Conservation (phyloP, 2,113 vertebrate species). For the Laterallus jamaicensis region DNA sequence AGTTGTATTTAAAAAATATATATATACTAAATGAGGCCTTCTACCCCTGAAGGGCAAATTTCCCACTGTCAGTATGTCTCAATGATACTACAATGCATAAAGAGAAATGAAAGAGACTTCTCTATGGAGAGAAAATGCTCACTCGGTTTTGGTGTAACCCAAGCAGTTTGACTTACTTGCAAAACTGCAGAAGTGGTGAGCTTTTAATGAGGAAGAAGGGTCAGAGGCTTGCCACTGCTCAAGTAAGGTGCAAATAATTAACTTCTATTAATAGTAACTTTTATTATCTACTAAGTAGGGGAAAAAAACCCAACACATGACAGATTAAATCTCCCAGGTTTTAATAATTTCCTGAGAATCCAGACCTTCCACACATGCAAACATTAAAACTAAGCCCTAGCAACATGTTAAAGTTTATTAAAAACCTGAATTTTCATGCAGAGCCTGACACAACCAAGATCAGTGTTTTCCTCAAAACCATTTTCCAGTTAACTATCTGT, state of each 20-base stretch:
- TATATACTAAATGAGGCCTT: not conserved
- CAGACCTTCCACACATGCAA: not conserved
- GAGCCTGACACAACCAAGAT: not conserved
- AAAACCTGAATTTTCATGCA: not conserved
- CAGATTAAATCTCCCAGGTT: not conserved
- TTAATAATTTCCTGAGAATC: not conserved
- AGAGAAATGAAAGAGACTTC: not conserved
- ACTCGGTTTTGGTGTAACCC: not conserved
- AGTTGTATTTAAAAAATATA: not conserved
- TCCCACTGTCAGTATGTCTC: not conserved
- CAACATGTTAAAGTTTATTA: not conserved
- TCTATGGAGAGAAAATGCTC: not conserved
- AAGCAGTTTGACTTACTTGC: not conserved
- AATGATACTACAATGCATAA: not conserved
- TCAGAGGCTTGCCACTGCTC: not conserved
- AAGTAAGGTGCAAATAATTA: not conserved
- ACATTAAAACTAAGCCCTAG: not conserved
- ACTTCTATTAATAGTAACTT: not conserved
- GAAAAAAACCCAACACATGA: not conserved
- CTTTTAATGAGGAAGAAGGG: not conserved
- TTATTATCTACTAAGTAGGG: not conserved
- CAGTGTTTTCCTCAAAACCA: not conserved
- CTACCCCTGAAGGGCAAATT: not conserved
- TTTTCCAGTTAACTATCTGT: not conserved
- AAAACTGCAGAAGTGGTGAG: not conserved